These are phyloP conservation scores for Chrysolina haemoptera DNA, from an alignment of 2,888 invertebrate genomes.

Conservation along the genomic window DNA sequence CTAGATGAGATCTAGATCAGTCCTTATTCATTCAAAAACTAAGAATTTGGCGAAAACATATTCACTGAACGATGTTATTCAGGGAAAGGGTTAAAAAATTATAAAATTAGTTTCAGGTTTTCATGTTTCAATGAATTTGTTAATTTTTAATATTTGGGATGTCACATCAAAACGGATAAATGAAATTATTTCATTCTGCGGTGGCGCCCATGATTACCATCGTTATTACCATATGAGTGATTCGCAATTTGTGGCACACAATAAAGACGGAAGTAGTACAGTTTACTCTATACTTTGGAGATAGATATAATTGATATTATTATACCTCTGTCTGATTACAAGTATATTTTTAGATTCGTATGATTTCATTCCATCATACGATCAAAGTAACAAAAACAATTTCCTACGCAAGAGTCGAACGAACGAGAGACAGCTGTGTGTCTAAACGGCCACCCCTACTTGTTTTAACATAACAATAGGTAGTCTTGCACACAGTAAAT, in stretches of 20 bases:
- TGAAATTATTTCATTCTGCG: constrained; percentile 11
- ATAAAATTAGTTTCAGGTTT: too few relatives aligned
- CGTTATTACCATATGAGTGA: constrained; percentile 31
- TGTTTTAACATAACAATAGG: constrained; percentile 30
- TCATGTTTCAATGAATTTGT: too few relatives aligned
- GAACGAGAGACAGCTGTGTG: constrained; percentile 27
- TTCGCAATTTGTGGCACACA: constrained; percentile 23
- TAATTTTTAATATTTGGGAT: not conserved
- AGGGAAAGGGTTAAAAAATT: too few relatives aligned
- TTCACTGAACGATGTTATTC: too few relatives aligned
- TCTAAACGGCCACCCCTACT: constrained; percentile 28
- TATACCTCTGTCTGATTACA: not conserved
- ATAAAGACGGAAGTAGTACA: constrained; percentile 25
- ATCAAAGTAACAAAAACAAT: constrained; percentile 3
- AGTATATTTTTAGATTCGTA: constrained; percentile 21
- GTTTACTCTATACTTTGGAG: constrained; percentile 17
- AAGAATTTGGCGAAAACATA: too few relatives aligned
- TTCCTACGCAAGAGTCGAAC: constrained; percentile 18
- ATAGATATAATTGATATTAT: constrained; percentile 19
- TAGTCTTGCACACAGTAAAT: constrained; percentile 16
- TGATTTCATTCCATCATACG: constrained; percentile 9
- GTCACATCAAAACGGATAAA: not conserved
- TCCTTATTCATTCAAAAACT: too few relatives aligned
- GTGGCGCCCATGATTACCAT: constrained; percentile 19
- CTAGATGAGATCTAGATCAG: too few relatives aligned